Base-by-base conservation (phyloP, 2,888 invertebrate species). In the Stenurella melanura region DNA sequence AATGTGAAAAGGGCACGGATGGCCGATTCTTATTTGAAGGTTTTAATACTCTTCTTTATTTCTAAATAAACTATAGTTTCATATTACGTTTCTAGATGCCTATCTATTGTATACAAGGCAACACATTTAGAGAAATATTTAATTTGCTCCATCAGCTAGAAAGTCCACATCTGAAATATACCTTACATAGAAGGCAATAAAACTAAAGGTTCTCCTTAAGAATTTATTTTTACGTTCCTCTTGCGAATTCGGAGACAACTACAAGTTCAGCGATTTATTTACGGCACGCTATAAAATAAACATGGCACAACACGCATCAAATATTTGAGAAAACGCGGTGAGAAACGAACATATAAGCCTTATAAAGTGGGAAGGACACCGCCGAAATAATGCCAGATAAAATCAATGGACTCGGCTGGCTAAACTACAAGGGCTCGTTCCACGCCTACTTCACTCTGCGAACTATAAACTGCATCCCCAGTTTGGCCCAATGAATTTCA, bases 251-350 rank as follows among this genome's bases (percentile, higher is more conserved):
- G 70, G 57, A 76, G 77, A 80, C 80, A 80, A 80, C 79, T 76
- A 78, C 79, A 61, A 79, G 72, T 81, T 78, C 75, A 78, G 76
- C 81, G 79, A 81, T 81, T 80, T 81, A 80, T 81, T 80, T 80
- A 81, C 77, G 77, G 77, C 66, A 18, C 21, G 61, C 77, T 72
- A 78, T 81, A 81, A 81, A 81, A 80, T 80, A 81, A 81, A 81
- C 78, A 81, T 79, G 76, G 77, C 75, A 77, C 77, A 78, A 77
- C 77, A 81, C 79, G 81, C 81, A 80, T 80, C 77, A 79, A 76
- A 81, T 79, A 77, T 81, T 79, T 79, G 77, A 69, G 79, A 70
- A 80, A 77, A 76, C 75, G 76, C 72, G 78, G 79, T 78, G 79
- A 78, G 75, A 80, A 81, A 72, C 71, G 57, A 19, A 50, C 78